Evolutionary conservation across 1,140 invertebrate species (phyloP), one percentile per base, ranked within the genome.

Genomic region (Nylanderia fulva): DNA sequence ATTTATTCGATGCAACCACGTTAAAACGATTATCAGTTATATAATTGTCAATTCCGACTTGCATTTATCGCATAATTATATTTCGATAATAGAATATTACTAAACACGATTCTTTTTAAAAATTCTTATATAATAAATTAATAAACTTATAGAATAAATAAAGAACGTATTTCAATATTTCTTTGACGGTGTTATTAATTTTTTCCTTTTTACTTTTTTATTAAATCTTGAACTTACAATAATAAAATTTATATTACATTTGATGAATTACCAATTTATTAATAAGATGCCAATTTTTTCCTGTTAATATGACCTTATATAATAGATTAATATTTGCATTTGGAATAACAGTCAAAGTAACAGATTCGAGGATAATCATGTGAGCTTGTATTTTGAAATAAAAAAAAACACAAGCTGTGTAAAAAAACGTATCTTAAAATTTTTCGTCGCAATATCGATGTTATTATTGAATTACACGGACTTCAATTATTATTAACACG

Each of bases 401-500:
- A n/a, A n/a, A n/a, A n/a, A 21, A 63, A 36, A 11, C 11, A 63
- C 21, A 63, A 39, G 11, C 13, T 54, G 18, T 11, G 11, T 33
- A 69, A 5, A 69, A 18, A 27, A 48, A 33, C 63, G n/a, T 58
- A 36, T 33, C n/a, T 27, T 33, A 36, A 66, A 82, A 82, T 33
- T 82, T 72, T 72, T 68, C 36, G n/a, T 72, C n/a, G 27, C 27
- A 3, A 45, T 72, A 80, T 45, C 56, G 18, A 56, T 18, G 29
- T 79, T 29, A 56, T n/a, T 27, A 33, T 24, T 33, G 29, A 13
- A 61, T 61, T 60, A 48, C 54, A 39, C 42, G 54, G n/a, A 36
- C 42, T 68, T 80, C 56, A 58, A 82, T 82, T 54, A 72, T 82
- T 61, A 60, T n/a, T n/a, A 33, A 60, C n/a, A 24, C 13, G 29